Evolutionary conservation across 2,113 vertebrate species (phyloP).

Genomic region (Syngnathus scovelli): DNA sequence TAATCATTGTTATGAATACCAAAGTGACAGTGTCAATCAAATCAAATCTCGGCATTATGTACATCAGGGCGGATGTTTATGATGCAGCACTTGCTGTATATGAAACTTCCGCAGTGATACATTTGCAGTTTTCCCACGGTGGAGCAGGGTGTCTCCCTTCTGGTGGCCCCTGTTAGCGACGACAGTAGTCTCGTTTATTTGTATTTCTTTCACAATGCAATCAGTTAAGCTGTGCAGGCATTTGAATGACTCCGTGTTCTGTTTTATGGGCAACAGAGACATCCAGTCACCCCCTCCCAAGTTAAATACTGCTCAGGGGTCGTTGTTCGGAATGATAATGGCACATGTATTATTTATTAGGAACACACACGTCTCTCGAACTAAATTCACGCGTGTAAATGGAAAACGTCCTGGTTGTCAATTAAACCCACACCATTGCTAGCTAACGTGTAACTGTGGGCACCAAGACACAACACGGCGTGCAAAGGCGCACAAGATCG

Average conservation of each 20-base stretch:
- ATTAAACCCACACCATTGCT: conserved; percentile 40
- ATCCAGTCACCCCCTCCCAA: conserved; percentile 13
- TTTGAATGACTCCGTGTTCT: conserved; percentile 14
- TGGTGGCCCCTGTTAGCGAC: conserved; percentile 28
- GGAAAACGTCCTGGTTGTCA: conserved; percentile 21
- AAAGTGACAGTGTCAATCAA: not conserved
- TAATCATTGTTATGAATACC: too few species aligned
- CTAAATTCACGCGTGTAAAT: not conserved
- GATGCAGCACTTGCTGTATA: too few species aligned
- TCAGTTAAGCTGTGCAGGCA: not conserved
- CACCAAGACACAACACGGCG: conserved; percentile 23
- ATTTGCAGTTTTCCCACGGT: conserved; percentile 40
- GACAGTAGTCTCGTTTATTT: conserved; percentile 11
- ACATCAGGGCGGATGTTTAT: too few species aligned
- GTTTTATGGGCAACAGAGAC: conserved; percentile 4
- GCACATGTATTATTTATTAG: not conserved
- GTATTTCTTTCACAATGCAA: not conserved
- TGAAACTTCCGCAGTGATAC: conserved; percentile 72
- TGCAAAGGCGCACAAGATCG: conserved; percentile 4
- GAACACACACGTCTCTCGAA: not conserved
- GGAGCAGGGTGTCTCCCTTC: conserved; percentile 73
- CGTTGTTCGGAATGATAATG: conserved; percentile 2
- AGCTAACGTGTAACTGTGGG: conserved; percentile 41
- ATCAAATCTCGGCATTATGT: too few species aligned
- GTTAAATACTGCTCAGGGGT: conserved; percentile 11